phyloP scores from a whole-genome alignment of 1,140 invertebrate species.

The Yoshiicerus persimilis region DNA sequence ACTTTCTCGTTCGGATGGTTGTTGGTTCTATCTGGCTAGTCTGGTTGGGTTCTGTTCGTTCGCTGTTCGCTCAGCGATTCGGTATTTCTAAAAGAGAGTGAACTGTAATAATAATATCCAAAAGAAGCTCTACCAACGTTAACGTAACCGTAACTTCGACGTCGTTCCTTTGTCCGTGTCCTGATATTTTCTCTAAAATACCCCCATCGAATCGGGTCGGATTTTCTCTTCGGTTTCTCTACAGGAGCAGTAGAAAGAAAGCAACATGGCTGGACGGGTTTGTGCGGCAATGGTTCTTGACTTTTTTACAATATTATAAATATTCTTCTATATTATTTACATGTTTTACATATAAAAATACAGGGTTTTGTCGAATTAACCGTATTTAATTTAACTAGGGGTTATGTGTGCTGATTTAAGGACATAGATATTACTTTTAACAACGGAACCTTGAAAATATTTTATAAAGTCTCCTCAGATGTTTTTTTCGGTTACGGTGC shows the following conservation, averaged over 20 bases:
- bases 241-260: not conserved
- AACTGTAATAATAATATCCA: not conserved
- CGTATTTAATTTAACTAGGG: too few species aligned
- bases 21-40: not conserved
- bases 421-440: too few species aligned
- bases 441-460: not conserved
- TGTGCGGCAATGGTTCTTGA: constrained; percentile 43
- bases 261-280: constrained; percentile 47
- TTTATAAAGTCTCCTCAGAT: not conserved
- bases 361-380: not conserved
- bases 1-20: not conserved
- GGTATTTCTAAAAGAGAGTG: not conserved
- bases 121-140: not conserved
- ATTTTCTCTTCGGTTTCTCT: not conserved
- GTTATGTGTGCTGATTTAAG: too few species aligned
- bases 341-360: not conserved
- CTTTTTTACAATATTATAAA: constrained; percentile 25
- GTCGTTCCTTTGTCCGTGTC: not conserved
- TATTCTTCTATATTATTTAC: not conserved
- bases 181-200: not conserved
- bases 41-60: too few species aligned
- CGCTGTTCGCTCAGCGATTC: not conserved
- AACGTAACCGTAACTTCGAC: not conserved
- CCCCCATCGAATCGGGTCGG: not conserved
- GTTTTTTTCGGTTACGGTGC: not conserved